Base-by-base conservation (phyloP, 2,888 invertebrate species). In the Lasius platythorax region DNA sequence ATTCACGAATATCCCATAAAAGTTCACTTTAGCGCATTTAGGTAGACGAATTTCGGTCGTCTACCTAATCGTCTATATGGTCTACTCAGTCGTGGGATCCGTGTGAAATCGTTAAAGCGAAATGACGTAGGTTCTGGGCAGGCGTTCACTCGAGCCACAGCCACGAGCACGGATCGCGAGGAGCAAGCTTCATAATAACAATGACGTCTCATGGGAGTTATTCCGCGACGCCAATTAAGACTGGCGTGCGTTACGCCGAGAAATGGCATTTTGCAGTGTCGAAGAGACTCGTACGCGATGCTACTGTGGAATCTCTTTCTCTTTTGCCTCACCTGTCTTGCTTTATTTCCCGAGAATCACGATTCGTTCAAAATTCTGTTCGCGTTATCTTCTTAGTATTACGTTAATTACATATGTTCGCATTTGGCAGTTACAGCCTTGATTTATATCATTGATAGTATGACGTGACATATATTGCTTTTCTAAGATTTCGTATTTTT, bases 161-260 rank as follows among this genome's bases (percentile, higher is more conserved):
- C 23, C 23, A 15, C 11, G 68, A 58, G 28, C 43, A 23, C 46
- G 43, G 23, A 23, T 30, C 63, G 72, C 84, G 58, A 85, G 43
- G 64, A 72, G 50, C 46, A 43, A 75, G 50, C 79, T 90, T 86
- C 84, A 46, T 86, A 90, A 90, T 90, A 90, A 91, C 84, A 90
- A 86, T 91, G 89, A 90, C 89, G 89, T 87, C 68, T 76, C 85
- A 83, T 90, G 72, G 75, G 75, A 90, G 84, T 73, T 89, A 91
- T 90, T 90, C 64, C 84, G 70, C 73, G 82, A 67, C 82, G 78
- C 84, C 85, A 90, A 89, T 89, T 89, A 90, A 90, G 86, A 75
- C 63, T 46, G 85, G 67, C 85, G 72, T 64, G 84, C 66, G 82
- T 79, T 84, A 67, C 82, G 67, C 61, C 67, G 78, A 66, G 85